A percentile compares a stretch with the other conserved stretches of the same genome.
phyloP scores from a whole-genome alignment of 2,888 invertebrate genomes.

The Carpatolechia fugitivella region DNA sequence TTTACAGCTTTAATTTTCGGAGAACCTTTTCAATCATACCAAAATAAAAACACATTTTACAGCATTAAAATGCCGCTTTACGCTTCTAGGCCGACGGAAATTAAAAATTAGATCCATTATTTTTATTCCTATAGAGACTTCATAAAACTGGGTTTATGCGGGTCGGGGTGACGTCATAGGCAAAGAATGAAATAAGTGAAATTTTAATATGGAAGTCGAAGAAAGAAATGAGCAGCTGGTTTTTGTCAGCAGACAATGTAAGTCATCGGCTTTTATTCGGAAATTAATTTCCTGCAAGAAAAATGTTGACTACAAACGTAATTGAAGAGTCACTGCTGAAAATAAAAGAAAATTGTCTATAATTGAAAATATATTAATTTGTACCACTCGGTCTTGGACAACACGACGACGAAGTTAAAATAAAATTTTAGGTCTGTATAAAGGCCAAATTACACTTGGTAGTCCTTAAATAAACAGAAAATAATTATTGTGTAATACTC shows the following conservation, averaged over 20 bases:
- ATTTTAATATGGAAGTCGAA: neutral
- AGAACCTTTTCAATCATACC: slow-evolving; percentile 32
- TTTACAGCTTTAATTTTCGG: slow-evolving; percentile 11
- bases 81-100: slow-evolving; percentile 32
- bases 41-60: slow-evolving; percentile 33
- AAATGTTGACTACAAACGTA: neutral
- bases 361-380: neutral
- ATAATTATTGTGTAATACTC: too few relatives aligned
- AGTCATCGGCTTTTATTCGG: neutral
- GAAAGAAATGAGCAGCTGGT: neutral
- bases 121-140: slow-evolving; percentile 17
- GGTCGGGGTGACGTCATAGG: neutral
- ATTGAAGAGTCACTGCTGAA: neutral
- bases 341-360: neutral
- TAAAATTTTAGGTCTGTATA: too few relatives aligned
- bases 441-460: too few relatives aligned
- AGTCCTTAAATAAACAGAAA: too few relatives aligned
- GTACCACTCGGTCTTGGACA: neutral
- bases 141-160: slow-evolving; percentile 10
- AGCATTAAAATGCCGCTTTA: slow-evolving; percentile 32
- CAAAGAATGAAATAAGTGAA: neutral
- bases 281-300: slow-evolving; percentile 6
- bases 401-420: too few relatives aligned
- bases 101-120: slow-evolving; percentile 37
- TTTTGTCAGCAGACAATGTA: neutral